These are phyloP conservation scores for Sarcoramphus papa DNA, from an alignment of 2,797 vertebrate genomes.

Conservation along the genomic window DNA sequence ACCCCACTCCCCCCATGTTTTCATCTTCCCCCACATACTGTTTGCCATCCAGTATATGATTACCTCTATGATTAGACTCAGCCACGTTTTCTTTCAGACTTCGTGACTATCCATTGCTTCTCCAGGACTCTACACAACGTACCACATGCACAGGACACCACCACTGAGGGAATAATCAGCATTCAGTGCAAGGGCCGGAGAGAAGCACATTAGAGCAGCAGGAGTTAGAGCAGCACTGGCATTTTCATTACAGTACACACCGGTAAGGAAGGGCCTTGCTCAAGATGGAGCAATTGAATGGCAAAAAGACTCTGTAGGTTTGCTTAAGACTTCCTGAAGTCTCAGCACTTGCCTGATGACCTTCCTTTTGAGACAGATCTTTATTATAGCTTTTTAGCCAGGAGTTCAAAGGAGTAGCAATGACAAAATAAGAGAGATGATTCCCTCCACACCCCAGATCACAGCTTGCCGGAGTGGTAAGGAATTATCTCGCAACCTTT, in stretches of 20 bases:
- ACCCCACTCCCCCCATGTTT: fast-evolving
- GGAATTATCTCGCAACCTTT: slow-evolving; percentile 3
- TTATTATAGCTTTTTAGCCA: slow-evolving; percentile 12
- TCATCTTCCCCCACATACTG: not conserved
- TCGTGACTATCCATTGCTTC: not conserved
- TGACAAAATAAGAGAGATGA: slow-evolving; percentile 34
- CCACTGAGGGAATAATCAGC: not conserved
- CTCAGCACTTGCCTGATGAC: slow-evolving; percentile 30
- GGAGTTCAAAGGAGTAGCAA: not conserved
- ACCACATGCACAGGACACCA: not conserved
- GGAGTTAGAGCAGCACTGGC: not conserved
- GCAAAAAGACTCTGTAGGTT: not conserved
- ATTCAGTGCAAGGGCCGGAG: not conserved
- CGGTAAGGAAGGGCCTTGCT: not conserved
- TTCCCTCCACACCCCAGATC: not conserved
- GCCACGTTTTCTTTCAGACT: not conserved
- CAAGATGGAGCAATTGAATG: slow-evolving; percentile 4
- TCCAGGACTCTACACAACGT: not conserved
- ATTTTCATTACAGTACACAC: not conserved
- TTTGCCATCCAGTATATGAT: not conserved
- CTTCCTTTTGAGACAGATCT: not conserved
- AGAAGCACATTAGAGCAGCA: slow-evolving; percentile 7
- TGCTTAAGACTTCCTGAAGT: slow-evolving; percentile 10
- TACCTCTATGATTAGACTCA: not conserved
- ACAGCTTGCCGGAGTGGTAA: not conserved